These are phyloP conservation scores for Myathropa florea DNA, from an alignment of 2,888 invertebrate species.

Conservation along the genomic window DNA sequence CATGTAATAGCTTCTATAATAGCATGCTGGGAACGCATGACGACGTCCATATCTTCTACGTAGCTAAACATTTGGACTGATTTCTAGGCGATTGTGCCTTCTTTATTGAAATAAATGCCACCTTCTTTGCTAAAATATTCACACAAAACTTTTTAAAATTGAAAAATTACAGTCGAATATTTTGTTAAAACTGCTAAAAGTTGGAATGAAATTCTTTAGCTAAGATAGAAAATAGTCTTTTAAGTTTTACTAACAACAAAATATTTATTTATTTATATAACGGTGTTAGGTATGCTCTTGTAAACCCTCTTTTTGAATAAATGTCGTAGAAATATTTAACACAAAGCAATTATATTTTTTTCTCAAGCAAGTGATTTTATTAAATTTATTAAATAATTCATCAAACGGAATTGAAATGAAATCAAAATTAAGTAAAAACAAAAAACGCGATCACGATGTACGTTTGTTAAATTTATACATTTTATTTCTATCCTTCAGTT, in stretches of 20 bases:
- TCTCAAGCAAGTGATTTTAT: background rate
- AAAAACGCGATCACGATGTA: slow-evolving; percentile 27
- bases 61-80: too few relatives aligned
- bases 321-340: background rate
- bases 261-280: background rate
- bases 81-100: too few relatives aligned
- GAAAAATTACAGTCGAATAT: too few relatives aligned
- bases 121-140: too few relatives aligned
- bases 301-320: slow-evolving; percentile 56
- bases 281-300: slow-evolving; percentile 53
- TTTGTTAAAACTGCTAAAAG: too few relatives aligned
- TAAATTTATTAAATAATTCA: background rate
- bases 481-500: slow-evolving; percentile 15
- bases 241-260: too few relatives aligned
- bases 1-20: too few relatives aligned
- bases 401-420: slow-evolving; percentile 48
- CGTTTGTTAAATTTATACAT: slow-evolving; percentile 9
- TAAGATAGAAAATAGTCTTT: background rate
- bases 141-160: too few relatives aligned
- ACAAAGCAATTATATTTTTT: background rate
- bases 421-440: slow-evolving; percentile 52
- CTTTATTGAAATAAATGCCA: too few relatives aligned
- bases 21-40: too few relatives aligned
- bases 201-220: background rate
- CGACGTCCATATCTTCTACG: too few relatives aligned